Evolutionary conservation across 2,888 invertebrate species (phyloP), one percentile per base, ranked within the genome.

Genomic region (Agrotis exclamationis): DNA sequence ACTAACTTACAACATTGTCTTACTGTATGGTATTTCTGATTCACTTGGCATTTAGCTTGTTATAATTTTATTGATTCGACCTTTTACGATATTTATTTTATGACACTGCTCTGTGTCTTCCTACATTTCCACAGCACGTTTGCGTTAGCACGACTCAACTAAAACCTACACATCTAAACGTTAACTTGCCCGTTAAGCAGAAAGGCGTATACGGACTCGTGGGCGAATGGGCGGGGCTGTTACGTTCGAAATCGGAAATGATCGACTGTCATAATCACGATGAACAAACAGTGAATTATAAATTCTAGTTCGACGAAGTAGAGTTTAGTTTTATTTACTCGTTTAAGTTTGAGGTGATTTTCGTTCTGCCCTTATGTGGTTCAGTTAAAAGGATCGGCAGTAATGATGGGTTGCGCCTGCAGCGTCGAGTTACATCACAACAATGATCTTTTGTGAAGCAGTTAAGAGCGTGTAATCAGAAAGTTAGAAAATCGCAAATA

Each of bases 311-410:
- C 39, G n/a, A 51, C 7, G n/a, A 20, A 0, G 18, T 77, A 86
- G 62, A 47, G 80, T 80, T 44, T 63, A 72, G 54, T 74, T 80
- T 80, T n/a, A 74, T 64, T 70, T 76, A 54, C 70, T 83, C 74
- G 81, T 9, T 63, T 44, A 44, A 58, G 58, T 60, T 68, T 60
- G 65, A 73, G 82, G 70, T 73, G 74, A 75, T 76, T 76, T 79
- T 67, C 39, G 63, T 73, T 82, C 63, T 84, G 83, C 82, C 82
- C 81, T 83, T 82, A 84, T 81, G 76, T 77, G 75, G 80, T 83
- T 72, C 82, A 74, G 84, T 82, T 71, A 79, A 63, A 86, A 89
- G 89, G 90, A 90, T 93, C 89, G 92, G 89, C 91, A 90, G 88
- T 93, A 91, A 93, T 92, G 87, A 92, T 85, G 87, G 90, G 90